Conservation (phyloP, 2,888 invertebrate genomes). For the Azorinus chamasolen region DNA sequence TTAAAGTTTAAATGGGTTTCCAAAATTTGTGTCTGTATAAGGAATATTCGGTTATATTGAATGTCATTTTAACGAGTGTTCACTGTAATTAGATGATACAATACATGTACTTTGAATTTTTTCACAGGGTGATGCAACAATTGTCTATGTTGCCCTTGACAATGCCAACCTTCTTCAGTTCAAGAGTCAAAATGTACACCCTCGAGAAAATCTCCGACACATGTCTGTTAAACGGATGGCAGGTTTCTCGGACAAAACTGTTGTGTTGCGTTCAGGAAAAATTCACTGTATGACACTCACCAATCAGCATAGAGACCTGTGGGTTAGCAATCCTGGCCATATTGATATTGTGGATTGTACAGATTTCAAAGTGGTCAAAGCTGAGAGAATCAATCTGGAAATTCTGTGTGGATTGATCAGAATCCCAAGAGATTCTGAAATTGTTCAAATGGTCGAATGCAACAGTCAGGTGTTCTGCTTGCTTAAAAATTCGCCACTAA, state of each 20-base stretch:
- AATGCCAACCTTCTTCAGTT: constrained; percentile 37
- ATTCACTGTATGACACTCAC: constrained; percentile 50
- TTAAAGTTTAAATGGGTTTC: too few species aligned
- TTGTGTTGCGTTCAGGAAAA: constrained; percentile 29
- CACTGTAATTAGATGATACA: too few species aligned
- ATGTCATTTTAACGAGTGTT: background rate
- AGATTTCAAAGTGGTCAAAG: constrained; percentile 47
- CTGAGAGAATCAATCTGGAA: constrained; percentile 31
- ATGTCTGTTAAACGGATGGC: constrained; percentile 15
- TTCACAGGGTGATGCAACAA: background rate
- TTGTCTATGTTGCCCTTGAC: constrained; percentile 25
- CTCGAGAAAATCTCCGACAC: background rate
- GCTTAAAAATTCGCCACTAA: constrained; percentile 32
- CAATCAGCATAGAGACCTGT: constrained; percentile 58
- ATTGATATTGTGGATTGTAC: constrained; percentile 61
- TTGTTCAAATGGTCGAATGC: constrained; percentile 26
- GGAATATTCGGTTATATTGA: too few species aligned
- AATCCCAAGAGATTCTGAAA: constrained; percentile 13
- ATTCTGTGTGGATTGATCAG: constrained; percentile 30
- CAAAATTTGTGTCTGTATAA: background rate
- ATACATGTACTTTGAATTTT: background rate
- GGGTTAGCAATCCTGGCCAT: constrained; percentile 66
- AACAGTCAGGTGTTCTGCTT: constrained; percentile 35
- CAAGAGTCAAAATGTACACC: constrained; percentile 1
- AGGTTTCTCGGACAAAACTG: constrained; percentile 26